Base-by-base conservation (phyloP, 2,113 vertebrate genomes). In the Hippopotamus amphibius region DNA sequence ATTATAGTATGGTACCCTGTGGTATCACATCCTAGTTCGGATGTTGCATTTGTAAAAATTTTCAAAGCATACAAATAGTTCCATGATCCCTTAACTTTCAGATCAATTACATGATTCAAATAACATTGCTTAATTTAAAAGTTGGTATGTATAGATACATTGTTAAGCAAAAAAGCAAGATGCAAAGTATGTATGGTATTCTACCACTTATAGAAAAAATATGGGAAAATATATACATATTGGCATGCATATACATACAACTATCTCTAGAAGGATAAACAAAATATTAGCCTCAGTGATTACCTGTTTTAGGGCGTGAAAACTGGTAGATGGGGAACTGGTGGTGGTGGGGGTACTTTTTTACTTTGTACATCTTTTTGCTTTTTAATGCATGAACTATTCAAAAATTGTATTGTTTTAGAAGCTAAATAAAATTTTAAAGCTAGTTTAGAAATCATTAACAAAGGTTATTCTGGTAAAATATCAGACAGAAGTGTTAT, bases 371-470 rank as follows among this genome's bases (percentile, higher is more conserved):
- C 26, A 55, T 55, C 12, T 61, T 92, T 91, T 92, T 89, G 71
- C 17, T 95, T 95, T 86, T 85, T 76, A 46, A 57, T n/a, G 24
- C 76, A 96, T 79, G 65, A 90, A 65, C 28, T 79, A 48, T 80
- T 79, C 4, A 69, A 86, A 93, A 93, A 17, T 63, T 46, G 0
- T 57, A 57, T 72, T 10, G 24, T 89, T 82, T 74, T 80, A 66
- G 93, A 95, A 90, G 83, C 95, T 86, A 96, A 93, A 37, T 88
- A 93, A n/a, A 43, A 85, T 63, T 95, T 82, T 71, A 80, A 93
- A 76, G 28, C 16, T 94, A 65, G 24, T 37, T 43, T 69, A 71
- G 14, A 90, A 89, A 50, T 90, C 37, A 84, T 87, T 57, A 79
- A 88, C n/a, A 43, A 92, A 88, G 50, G 37, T 90, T 65, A 86